phyloP scores from a whole-genome alignment of 2,113 vertebrate species.

The Malurus alboscapulatus region DNA sequence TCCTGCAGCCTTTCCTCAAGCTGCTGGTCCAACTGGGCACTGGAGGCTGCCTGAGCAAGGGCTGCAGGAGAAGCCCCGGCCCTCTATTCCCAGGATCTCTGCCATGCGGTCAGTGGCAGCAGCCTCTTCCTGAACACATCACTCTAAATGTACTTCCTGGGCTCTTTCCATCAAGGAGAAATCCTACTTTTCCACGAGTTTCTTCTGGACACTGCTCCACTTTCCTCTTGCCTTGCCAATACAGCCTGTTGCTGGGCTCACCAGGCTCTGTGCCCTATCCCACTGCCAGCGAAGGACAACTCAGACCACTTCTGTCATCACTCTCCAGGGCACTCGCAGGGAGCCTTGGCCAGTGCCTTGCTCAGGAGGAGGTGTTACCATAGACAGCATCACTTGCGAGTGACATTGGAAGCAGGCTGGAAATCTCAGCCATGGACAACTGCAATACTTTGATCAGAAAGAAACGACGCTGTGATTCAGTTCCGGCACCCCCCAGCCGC shows the following conservation, averaged over 20 bases:
- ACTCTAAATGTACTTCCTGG: not conserved
- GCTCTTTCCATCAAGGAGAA: not conserved
- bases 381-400: not conserved
- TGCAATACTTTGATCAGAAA: conserved; percentile 18
- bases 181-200: not conserved
- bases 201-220: not conserved
- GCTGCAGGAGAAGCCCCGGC: not conserved
- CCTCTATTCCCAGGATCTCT: not conserved
- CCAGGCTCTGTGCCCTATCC: not conserved
- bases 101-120: not conserved
- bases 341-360: not conserved
- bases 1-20: conserved; percentile 14
- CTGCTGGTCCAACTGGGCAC: not conserved
- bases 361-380: not conserved
- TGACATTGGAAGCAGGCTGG: not conserved
- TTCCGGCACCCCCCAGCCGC: not conserved
- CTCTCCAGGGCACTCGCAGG: not conserved
- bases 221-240: not conserved
- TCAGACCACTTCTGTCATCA: not conserved
- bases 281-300: not conserved
- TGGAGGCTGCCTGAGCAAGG: not conserved
- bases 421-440: conserved; percentile 20
- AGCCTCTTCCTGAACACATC: not conserved
- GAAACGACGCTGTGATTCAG: not conserved
- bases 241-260: not conserved